A percentile compares a stretch with the other conserved stretches of the same genome.
phyloP scores from a whole-genome alignment of 1,140 invertebrate genomes.

The Parasteatoda tepidariorum region DNA sequence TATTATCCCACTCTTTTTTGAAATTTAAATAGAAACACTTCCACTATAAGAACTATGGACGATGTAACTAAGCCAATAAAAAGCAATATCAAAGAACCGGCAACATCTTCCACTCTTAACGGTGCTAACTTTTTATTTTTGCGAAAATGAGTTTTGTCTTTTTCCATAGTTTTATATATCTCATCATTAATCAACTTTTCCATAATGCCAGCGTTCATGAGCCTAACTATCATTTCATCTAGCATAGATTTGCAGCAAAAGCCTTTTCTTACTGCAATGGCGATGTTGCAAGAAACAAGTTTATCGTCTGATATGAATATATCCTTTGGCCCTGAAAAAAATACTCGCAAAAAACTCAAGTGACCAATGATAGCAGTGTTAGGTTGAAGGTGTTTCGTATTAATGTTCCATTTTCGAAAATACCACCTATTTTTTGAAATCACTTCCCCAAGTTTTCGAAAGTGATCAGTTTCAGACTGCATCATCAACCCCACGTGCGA shows the following conservation, averaged over 20 bases:
- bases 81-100: neutral
- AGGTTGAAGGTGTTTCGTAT: neutral
- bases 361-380: neutral
- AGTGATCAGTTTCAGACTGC: neutral
- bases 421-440: neutral
- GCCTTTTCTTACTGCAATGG: neutral
- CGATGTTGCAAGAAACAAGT: neutral
- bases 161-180: neutral
- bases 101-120: neutral
- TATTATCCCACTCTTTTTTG: too few relatives aligned
- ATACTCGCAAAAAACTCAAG: neutral
- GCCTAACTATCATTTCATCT: neutral
- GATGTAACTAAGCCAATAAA: neutral
- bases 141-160: neutral
- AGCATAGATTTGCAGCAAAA: neutral
- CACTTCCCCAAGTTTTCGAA: neutral
- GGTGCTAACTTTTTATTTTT: too few relatives aligned
- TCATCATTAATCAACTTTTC: neutral
- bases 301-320: neutral
- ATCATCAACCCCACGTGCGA: neutral
- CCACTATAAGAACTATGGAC: neutral
- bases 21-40: neutral
- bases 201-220: neutral
- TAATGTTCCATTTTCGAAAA: neutral
- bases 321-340: neutral